phyloP scores from a whole-genome alignment of 1,140 invertebrate genomes.

The Eufriesea mexicana region DNA sequence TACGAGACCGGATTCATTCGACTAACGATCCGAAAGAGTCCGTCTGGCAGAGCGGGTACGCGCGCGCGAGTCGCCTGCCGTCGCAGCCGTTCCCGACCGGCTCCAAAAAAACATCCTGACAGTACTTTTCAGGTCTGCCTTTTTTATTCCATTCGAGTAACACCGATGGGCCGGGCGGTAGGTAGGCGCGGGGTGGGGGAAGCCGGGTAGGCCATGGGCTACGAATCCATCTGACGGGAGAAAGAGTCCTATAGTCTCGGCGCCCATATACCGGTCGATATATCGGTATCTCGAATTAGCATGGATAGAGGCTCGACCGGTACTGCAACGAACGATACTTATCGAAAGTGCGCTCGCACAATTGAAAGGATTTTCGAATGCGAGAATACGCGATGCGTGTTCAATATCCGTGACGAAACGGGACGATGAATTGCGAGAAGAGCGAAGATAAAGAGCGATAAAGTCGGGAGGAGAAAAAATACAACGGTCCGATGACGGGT shows the following conservation, averaged over 20 bases:
- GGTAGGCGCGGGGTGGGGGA: background rate
- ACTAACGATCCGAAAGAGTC: constrained; percentile 64
- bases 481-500: background rate
- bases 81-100: constrained; percentile 31
- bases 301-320: constrained; percentile 30
- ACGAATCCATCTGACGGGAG: constrained; percentile 33
- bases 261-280: constrained; percentile 15
- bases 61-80: constrained; percentile 28
- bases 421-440: constrained; percentile 6
- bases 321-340: constrained; percentile 46
- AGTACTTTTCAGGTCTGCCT: constrained; percentile 39
- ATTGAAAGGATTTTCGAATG: constrained; percentile 32
- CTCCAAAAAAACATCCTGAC: constrained; percentile 8
- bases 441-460: background rate
- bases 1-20: constrained; percentile 70
- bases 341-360: constrained; percentile 36
- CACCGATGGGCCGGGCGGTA: background rate
- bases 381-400: constrained; percentile 21
- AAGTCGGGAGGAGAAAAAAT: background rate
- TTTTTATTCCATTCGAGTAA: constrained; percentile 38
- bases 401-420: constrained; percentile 14
- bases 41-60: constrained; percentile 18
- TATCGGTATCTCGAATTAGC: constrained; percentile 49
- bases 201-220: background rate
- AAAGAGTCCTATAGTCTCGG: background rate